Evolutionary conservation across 1,140 invertebrate genomes (phyloP).

Genomic region (Calephelis virginiensis): DNA sequence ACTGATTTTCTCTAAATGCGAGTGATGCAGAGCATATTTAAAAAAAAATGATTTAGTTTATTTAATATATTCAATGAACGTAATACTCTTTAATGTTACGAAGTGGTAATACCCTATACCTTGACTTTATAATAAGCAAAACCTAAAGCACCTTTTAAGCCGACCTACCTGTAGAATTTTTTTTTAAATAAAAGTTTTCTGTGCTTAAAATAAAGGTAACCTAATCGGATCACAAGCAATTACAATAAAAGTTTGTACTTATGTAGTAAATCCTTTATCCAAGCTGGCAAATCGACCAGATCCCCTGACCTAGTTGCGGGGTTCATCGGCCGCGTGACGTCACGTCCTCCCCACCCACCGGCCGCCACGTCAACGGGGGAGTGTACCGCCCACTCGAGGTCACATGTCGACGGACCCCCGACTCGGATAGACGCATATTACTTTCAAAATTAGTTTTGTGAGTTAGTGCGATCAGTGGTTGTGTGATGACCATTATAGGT

Average conservation of each 20-base stretch:
- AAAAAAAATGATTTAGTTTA: no score
- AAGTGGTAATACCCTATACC: no score
- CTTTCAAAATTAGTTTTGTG: conserved; percentile 24
- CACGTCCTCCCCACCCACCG: conserved; percentile 44
- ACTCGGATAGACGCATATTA: conserved; percentile 37
- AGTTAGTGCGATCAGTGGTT: conserved; percentile 32
- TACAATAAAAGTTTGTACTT: conserved; percentile 11
- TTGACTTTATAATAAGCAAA: no score
- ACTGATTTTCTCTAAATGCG: no score
- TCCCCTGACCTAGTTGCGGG: conserved; percentile 64
- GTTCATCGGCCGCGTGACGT: conserved; percentile 70
- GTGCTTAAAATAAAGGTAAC: background rate
- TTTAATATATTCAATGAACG: no score
- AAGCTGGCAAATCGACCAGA: conserved; percentile 49
- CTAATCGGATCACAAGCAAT: no score
- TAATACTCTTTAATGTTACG: no score
- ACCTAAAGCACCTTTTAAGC: no score
- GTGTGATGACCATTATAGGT: conserved; percentile 77
- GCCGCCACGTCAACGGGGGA: conserved; percentile 46
- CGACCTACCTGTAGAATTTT: no score
- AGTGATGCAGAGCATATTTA: no score
- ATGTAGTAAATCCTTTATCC: conserved; percentile 21
- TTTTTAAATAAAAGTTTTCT: no score
- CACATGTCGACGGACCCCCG: conserved; percentile 50
- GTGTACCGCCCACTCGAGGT: conserved; percentile 53